A percentile compares a stretch with the other conserved stretches of the same genome.
phyloP scores from a whole-genome alignment of 1,140 invertebrate species.

The Kradibia gibbosae region DNA sequence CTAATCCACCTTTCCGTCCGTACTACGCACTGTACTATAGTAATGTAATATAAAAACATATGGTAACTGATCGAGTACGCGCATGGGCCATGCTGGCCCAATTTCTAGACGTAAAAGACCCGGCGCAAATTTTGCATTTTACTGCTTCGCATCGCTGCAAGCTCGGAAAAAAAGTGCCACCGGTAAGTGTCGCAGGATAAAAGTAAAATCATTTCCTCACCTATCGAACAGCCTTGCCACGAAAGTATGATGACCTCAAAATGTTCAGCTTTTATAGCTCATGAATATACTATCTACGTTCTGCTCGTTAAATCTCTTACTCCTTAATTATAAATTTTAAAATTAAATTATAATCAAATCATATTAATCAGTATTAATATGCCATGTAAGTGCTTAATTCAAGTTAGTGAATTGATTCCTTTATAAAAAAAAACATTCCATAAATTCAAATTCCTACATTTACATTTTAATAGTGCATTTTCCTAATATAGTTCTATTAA shows the following conservation, averaged over 20 bases:
- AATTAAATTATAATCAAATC: too few relatives aligned
- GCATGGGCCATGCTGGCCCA: constrained; percentile 16
- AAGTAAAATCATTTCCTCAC: constrained; percentile 39
- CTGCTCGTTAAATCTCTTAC: not conserved
- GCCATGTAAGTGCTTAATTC: too few relatives aligned
- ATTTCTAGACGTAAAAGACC: constrained; percentile 3
- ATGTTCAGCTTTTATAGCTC: not conserved
- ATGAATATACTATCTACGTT: not conserved
- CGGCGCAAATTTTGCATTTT: constrained; percentile 14
- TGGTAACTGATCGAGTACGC: too few relatives aligned
- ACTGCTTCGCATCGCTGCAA: not conserved
- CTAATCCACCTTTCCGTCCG: not conserved
- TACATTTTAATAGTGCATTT: too few relatives aligned
- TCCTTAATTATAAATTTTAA: too few relatives aligned
- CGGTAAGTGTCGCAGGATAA: not conserved
- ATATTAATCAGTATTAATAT: too few relatives aligned
- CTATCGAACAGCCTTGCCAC: not conserved
- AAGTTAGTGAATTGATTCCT: too few relatives aligned
- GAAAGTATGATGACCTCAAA: not conserved
- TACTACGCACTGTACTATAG: too few relatives aligned
- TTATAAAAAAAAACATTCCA: too few relatives aligned
- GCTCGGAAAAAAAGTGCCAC: not conserved
- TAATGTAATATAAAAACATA: too few relatives aligned
- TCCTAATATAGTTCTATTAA: too few relatives aligned
- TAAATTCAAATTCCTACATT: too few relatives aligned